Evolutionary conservation across 30 jellyfish, hydroid and myxozoan species (phyloP).

Genomic region (Cassiopea xamachana): DNA sequence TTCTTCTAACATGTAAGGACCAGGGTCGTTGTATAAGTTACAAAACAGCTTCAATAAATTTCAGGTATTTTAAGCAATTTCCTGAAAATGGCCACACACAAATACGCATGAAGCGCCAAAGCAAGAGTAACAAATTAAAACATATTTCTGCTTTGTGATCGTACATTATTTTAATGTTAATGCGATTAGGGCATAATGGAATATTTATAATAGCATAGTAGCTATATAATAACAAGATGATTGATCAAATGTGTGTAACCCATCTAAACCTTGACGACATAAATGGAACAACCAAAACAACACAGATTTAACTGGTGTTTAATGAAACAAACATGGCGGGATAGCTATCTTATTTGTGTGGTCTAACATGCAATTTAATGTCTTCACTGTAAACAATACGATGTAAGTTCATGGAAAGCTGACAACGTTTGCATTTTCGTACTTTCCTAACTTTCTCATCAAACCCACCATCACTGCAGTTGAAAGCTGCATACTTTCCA

Average conservation of each 20-base stretch:
- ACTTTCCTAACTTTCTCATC: no score
- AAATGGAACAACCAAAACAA: neutral
- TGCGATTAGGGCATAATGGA: constrained; percentile 17
- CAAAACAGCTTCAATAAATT: neutral
- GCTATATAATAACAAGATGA: neutral
- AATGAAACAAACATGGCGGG: neutral
- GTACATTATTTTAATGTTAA: neutral
- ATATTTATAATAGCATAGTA: constrained; percentile 8
- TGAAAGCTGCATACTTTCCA: no score
- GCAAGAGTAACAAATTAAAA: constrained; percentile 8
- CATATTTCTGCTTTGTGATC: neutral
- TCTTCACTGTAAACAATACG: neutral
- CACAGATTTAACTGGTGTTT: no score
- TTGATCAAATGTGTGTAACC: neutral
- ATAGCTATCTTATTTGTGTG: neutral
- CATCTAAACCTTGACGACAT: no score
- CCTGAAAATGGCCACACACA: neutral
- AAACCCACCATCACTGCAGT: no score
- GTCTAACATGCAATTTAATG: neutral
- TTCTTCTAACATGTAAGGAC: no score
- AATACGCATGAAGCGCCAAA: neutral
- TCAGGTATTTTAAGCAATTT: neutral
- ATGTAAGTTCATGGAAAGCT: neutral
- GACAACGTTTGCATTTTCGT: no score
- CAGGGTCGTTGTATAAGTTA: no score